Evolutionary conservation across 2,113 vertebrate species (phyloP).

Genomic region (Lucifuga dentata): DNA sequence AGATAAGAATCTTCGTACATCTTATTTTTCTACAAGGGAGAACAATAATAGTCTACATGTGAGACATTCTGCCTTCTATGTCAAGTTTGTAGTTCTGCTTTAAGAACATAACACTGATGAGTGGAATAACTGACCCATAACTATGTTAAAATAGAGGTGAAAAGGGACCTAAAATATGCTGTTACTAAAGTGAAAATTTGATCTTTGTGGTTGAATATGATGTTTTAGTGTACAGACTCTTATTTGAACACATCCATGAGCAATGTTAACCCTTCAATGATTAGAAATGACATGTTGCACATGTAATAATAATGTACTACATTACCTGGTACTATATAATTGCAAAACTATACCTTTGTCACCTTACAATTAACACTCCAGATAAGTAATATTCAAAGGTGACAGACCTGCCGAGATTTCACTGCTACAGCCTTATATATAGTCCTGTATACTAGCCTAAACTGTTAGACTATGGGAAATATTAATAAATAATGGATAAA

Average conservation of each 20-base stretch:
- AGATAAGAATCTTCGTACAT: too few relatives aligned
- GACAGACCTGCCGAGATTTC: constrained; percentile 15
- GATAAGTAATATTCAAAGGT: constrained; percentile 11
- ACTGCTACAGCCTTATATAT: background rate
- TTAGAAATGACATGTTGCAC: too few relatives aligned
- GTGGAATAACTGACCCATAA: background rate
- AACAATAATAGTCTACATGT: too few relatives aligned
- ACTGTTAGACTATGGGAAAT: constrained; percentile 15
- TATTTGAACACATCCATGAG: background rate
- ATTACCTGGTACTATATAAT: constrained; percentile 4
- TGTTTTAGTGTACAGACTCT: background rate
- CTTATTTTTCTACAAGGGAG: too few relatives aligned
- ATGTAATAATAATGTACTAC: background rate
- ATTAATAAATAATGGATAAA: constrained; percentile 51
- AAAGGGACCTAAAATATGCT: background rate
- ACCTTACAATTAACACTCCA: background rate
- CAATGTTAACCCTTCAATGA: background rate
- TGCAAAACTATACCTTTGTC: background rate
- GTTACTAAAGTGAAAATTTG: background rate
- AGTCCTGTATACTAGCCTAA: background rate
- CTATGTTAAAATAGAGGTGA: background rate
- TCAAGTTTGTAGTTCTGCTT: background rate
- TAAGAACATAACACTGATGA: background rate
- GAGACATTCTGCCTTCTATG: background rate
- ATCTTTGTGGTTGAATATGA: background rate